Evolutionary conservation across 2,888 invertebrate genomes (phyloP), one percentile per base, ranked within the genome.

Genomic region (Lissocephala sabroskyi): DNA sequence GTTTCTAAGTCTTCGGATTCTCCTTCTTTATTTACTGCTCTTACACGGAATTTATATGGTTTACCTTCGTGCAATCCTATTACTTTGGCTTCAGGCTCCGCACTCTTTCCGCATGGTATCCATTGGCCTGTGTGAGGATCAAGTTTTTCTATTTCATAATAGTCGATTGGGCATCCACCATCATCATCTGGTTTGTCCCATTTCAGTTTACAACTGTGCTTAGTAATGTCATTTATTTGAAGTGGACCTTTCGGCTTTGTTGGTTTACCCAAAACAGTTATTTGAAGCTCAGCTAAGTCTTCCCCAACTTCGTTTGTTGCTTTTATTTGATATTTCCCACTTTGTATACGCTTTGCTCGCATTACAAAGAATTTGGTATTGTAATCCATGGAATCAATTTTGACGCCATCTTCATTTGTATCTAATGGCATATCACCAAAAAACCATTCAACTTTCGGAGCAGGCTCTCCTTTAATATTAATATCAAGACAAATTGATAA

Each of bases 1-100:
- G 97, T 93, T 84, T 96, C 96, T 48, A 99, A 86, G 52, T 97
- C 97, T 83, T 98, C 98, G 0, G 98, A 97, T 84, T 97, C 97
- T 11, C 99, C 99, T 85, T 98, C 97, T 82, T 96, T 95, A 85
- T 99, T 99, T 44, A 98, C 97, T 14, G 99, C 98, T 78, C 94
- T 93, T 0, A 99, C 98, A 40, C 99, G 89, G 90, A 99, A 99
- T 87, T 98, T 96, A 86, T 99, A 99, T 0, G 96, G 94, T 84
- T 99, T 98, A 73, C 97, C 97, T 82, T 96, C 96, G 67, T 94
- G 92, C 37, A 97, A 86, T 0, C 96, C 96, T 5, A 89, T 89
- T 3, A 93, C 87, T 63, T 92, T 94, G 1, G 93, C 92, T 86
- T 94, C 94, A 18, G 94, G 93, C 75, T 93, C 94, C 48, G 91